These are phyloP conservation scores for Polydrusus pterygomalis DNA, from an alignment of 2,888 invertebrate genomes.

Conservation along the genomic window DNA sequence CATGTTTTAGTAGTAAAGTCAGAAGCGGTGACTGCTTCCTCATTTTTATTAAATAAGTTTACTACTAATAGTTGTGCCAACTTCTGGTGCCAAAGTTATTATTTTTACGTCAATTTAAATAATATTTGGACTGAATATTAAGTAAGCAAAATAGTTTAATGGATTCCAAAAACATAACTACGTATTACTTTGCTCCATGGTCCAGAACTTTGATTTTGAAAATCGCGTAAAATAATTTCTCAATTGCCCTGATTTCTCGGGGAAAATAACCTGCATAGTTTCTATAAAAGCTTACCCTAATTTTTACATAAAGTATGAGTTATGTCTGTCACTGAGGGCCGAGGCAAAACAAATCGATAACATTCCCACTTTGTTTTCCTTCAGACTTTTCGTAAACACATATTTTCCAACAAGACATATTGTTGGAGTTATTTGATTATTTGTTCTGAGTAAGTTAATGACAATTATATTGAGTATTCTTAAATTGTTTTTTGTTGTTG, in stretches of 20 bases:
- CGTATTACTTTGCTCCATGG: too few relatives aligned
- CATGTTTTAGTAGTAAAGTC: too few relatives aligned
- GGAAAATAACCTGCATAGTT: slow-evolving; percentile 11
- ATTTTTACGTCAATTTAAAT: neutral
- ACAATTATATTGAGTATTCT: neutral
- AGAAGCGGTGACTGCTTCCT: too few relatives aligned
- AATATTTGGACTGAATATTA: neutral
- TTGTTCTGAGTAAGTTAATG: neutral
- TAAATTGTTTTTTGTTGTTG: neutral
- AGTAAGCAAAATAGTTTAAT: neutral
- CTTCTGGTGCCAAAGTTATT: neutral
- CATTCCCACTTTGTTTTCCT: slow-evolving; percentile 14
- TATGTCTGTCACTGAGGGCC: slow-evolving; percentile 4
- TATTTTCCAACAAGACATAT: neutral
- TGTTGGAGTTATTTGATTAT: neutral
- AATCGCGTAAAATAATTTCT: neutral
- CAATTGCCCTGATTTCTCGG: slow-evolving; percentile 1
- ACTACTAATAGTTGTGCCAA: neutral
- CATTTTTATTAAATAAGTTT: neutral
- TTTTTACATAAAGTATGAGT: slow-evolving; percentile 11
- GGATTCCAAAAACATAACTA: neutral
- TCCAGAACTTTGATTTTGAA: too few relatives aligned
- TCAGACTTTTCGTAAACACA: slow-evolving; percentile 9
- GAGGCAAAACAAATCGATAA: slow-evolving; percentile 5
- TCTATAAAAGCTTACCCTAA: neutral